These are phyloP conservation scores for Phalacrocorax aristotelis DNA, from an alignment of 2,113 vertebrate genomes.

Conservation along the genomic window DNA sequence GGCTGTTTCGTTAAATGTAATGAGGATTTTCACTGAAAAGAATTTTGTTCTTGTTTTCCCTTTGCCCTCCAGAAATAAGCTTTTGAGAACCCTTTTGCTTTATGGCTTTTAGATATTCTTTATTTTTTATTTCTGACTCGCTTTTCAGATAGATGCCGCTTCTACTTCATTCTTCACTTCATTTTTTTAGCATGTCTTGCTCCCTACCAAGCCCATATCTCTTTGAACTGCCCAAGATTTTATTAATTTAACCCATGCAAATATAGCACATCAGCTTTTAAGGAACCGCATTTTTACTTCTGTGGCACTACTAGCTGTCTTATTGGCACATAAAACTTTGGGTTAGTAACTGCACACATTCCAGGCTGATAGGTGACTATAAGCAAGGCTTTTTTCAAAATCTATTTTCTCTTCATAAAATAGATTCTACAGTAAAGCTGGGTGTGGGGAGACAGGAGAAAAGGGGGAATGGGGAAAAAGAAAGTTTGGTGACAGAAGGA, in stretches of 20 bases:
- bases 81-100: neutral
- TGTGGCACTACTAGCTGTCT: neutral
- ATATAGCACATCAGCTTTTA: neutral
- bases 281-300: neutral
- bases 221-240: neutral
- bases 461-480: neutral
- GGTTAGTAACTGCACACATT: neutral
- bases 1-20: neutral
- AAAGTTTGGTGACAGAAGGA: neutral
- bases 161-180: neutral
- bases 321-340: neutral
- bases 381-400: neutral
- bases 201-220: neutral
- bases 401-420: neutral
- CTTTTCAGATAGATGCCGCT: neutral
- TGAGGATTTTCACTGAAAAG: neutral
- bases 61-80: neutral
- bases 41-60: neutral
- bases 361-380: neutral
- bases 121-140: neutral
- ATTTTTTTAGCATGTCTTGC: neutral
- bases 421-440: neutral
- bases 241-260: neutral
- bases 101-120: neutral
- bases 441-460: neutral